phyloP scores from a whole-genome alignment of 2,888 invertebrate species.

The Scaptomyza polygonia region DNA sequence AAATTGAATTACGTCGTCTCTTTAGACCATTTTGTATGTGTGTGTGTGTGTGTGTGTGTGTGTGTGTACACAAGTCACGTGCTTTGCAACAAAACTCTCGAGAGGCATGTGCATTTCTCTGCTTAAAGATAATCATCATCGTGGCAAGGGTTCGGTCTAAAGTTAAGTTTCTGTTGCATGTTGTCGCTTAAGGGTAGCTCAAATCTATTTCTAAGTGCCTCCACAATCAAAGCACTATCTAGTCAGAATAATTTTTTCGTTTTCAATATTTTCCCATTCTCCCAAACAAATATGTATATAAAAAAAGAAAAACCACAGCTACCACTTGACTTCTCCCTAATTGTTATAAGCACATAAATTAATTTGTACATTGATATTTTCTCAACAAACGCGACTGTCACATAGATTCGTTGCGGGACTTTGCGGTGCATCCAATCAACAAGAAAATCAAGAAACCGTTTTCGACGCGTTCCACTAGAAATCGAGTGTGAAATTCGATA shows the following conservation, averaged over 20 bases:
- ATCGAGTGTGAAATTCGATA: constrained; percentile 74
- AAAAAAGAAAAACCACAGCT: constrained; percentile 29
- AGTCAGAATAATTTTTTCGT: constrained; percentile 10
- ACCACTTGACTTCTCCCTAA: constrained; percentile 52
- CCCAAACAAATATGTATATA: neutral
- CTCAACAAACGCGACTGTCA: constrained; percentile 25
- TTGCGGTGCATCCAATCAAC: constrained; percentile 35
- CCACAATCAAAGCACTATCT: constrained; percentile 29
- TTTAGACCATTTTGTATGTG: constrained; percentile 17
- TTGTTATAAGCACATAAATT: constrained; percentile 50
- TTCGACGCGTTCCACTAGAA: constrained; percentile 47
- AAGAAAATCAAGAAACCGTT: constrained; percentile 24
- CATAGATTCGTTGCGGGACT: constrained; percentile 36
- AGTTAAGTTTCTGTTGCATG: constrained; percentile 2
- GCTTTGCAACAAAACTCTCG: constrained; percentile 41
- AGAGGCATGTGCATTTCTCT: constrained; percentile 36
- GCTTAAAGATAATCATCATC: constrained; percentile 44
- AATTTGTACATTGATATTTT: constrained; percentile 9
- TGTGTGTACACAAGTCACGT: constrained; percentile 54
- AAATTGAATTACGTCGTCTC: constrained; percentile 55
- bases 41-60: constrained; percentile 12
- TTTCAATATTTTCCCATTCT: constrained; percentile 1
- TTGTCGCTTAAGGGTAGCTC: constrained; percentile 8
- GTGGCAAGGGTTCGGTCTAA: constrained; percentile 11
- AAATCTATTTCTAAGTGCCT: constrained; percentile 8